Conservation (phyloP, 1,140 invertebrate species). For the Zaprionus nigranus region DNA sequence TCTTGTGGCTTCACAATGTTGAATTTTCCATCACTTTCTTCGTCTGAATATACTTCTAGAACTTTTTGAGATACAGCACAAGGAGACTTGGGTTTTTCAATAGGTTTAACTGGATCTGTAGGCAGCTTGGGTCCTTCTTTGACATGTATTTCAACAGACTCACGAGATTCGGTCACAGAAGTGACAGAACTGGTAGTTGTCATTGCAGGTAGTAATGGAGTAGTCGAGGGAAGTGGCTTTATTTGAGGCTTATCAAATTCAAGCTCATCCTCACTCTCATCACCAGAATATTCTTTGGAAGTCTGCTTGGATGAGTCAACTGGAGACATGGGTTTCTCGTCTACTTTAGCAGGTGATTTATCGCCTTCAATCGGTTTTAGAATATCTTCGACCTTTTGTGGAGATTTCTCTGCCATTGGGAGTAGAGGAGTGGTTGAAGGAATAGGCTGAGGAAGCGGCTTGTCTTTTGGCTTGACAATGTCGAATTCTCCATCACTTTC, state of each 20-base stretch:
- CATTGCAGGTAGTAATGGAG: neutral
- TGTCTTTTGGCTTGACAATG: neutral
- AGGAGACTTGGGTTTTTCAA: slow-evolving; percentile 17
- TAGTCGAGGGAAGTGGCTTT: neutral
- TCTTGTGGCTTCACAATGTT: neutral
- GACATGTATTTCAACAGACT: neutral
- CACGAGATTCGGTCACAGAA: neutral
- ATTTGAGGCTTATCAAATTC: neutral
- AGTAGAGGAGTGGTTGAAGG: neutral
- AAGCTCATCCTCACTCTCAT: neutral
- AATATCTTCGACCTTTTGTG: neutral
- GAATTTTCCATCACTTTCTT: slow-evolving; percentile 18
- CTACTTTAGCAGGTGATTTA: too few species aligned
- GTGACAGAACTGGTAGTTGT: neutral
- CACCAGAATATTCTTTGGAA: neutral
- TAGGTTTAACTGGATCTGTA: neutral
- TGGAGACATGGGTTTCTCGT: too few species aligned
- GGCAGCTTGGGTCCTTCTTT: neutral
- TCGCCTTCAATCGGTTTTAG: too few species aligned
- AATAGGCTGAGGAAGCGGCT: neutral
- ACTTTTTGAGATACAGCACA: neutral
- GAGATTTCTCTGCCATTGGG: slow-evolving; percentile 9
- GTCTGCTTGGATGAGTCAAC: neutral
- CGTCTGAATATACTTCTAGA: slow-evolving; percentile 2
- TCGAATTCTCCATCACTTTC: neutral